Base-by-base conservation (phyloP, 2,888 invertebrate genomes). In the Parapristionchus giblindavisi region DNA sequence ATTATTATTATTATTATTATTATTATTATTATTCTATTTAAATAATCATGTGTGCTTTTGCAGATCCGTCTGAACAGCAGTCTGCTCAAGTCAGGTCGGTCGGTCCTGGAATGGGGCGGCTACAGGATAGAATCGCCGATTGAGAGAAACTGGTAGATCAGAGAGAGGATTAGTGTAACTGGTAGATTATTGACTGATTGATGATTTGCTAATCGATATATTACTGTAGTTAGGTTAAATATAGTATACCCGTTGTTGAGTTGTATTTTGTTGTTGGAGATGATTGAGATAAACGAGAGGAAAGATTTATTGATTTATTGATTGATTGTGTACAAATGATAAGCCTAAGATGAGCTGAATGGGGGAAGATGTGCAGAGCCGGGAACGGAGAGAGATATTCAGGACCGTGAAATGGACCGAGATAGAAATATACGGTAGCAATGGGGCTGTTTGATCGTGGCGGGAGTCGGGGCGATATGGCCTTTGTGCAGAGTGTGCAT, bases 121-220 rank as follows among this genome's bases (percentile, higher is more conserved):
- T 87, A 87, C 76, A 72, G 77, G 11, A 78, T 87, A 24, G 87
- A 87, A 61, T 83, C 82, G 40, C 85, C 86, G 1, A 74, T 85
- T 24, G 85, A 86, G 75, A 77, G 83, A 43, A 85, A 85, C 75
- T 85, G 85, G 85, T 85, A 73, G 56, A 34, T 5, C 43, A 60
- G 34, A n/a, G n/a, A n/a, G n/a, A 34, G 6, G 65, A 60, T 21
- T 34, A 52, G 24, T n/a, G 74, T 27, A 38, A 38, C 21, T 21
- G 11, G 17, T 48, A 52, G 52, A 52, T n/a, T 5, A n/a, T n/a
- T n/a, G n/a, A n/a, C n/a, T n/a, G n/a, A n/a, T n/a, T n/a, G n/a
- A n/a, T 24, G 24, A 24, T 4, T 5, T 5, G 21, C 4, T 4
- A 5, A 52, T 52, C 21, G 21, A 52, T 5, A 52, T n/a, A 4